Evolutionary conservation across 2,888 invertebrate species (phyloP).

Genomic region (Kryphioiulus occultus): DNA sequence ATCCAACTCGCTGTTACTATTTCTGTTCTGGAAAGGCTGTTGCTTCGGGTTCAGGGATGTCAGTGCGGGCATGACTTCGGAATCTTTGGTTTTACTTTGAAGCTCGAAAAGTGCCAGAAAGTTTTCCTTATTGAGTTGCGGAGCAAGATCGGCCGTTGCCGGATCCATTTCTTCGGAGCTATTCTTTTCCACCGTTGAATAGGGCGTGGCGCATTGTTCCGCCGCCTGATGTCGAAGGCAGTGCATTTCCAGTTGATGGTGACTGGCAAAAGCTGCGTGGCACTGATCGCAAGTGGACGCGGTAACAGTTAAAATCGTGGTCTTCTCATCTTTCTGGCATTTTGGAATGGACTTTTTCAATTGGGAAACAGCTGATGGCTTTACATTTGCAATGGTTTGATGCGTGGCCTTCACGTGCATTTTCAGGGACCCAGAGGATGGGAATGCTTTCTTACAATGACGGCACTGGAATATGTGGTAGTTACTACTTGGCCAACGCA

Average conservation of each 20-base stretch:
- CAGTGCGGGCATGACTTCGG: constrained; percentile 32
- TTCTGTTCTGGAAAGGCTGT: constrained; percentile 55
- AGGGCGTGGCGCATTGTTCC: constrained; percentile 51
- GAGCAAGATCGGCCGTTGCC: constrained; percentile 65
- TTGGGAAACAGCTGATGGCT: not conserved
- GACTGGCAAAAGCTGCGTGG: constrained; percentile 46
- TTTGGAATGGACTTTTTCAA: constrained; percentile 26
- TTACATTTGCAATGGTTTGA: not conserved
- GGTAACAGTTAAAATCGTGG: not conserved
- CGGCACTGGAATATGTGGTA: constrained; percentile 61
- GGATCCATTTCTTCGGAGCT: not conserved
- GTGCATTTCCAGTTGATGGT: constrained; percentile 65
- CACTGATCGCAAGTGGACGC: constrained; percentile 25
- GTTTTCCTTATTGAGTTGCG: constrained; percentile 69
- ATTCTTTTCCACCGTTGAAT: constrained; percentile 45
- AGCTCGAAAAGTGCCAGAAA: constrained; percentile 83
- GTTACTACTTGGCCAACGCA: constrained; percentile 58
- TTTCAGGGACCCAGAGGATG: constrained; percentile 60
- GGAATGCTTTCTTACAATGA: constrained; percentile 61
- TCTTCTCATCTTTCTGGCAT: constrained; percentile 1
- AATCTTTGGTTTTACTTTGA: constrained; percentile 63
- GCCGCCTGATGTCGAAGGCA: constrained; percentile 66
- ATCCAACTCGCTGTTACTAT: not conserved
- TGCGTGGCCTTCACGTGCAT: constrained; percentile 59
- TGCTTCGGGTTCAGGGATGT: constrained; percentile 22